Base-by-base conservation (phyloP, 2,113 vertebrate species). In the Toxotes chatareus region DNA sequence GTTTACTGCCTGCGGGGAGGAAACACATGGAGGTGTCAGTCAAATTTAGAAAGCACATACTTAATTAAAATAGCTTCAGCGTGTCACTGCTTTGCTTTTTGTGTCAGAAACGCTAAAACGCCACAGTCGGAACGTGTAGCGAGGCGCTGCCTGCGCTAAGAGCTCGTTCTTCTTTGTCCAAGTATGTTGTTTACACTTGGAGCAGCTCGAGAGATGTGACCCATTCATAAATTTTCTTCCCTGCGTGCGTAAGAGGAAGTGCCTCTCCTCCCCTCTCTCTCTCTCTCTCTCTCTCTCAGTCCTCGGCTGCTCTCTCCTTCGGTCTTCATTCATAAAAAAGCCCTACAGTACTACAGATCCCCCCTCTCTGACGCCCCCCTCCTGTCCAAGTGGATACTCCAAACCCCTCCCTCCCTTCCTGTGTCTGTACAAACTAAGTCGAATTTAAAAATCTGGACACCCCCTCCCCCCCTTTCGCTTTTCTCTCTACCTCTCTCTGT, bases 161-260 rank as follows among this genome's bases (percentile, higher is more conserved):
- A 88, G 85, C 79, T 59, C 73, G 62, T 72, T 79, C 80, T 74
- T 70, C 88, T 91, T 90, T 91, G 91, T 92, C 80, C 77, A 82
- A 87, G 81, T 91, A 86, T 91, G 91, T 90, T 94, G 92, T 93
- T 93, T 94, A 94, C 92, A 92, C 91, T 92, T 44, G 76, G 76
- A 90, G 88, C 85, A 75, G 86, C 80, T 87, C 73, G 11, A 88
- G 91, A 91, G 91, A 93, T 87, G 83, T 89, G 88, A 93, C 90
- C 92, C 93, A 94, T 94, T 94, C 93, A 94, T 93, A 93, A 87
- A 93, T 93, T 91, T 88, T 94, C 93, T 87, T 89, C 90, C 80
- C 88, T 83, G 89, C 36, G 27, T 90, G 87, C 87, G 87, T 87
- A 93, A 90, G 90, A 93, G 93, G 93, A 95, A 95, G 93, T 94